A percentile compares a stretch with the other conserved stretches of the same genome.
Evolutionary conservation across 2,113 vertebrate genomes (phyloP).

Genomic region (Brevimyrus niger): DNA sequence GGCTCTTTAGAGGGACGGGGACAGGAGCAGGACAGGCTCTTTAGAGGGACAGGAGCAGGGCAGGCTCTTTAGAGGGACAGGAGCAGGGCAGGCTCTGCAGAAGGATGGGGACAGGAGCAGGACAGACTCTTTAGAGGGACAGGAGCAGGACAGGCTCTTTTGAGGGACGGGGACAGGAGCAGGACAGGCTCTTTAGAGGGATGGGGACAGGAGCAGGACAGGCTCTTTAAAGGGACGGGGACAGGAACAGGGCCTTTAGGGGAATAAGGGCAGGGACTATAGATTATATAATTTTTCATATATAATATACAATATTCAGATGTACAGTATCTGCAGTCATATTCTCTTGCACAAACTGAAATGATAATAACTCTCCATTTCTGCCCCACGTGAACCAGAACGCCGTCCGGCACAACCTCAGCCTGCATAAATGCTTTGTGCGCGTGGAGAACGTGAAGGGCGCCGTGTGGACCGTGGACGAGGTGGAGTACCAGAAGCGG

Average conservation of each 20-base stretch:
- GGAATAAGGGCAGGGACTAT: not conserved
- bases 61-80: not conserved
- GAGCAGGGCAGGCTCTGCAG: not conserved
- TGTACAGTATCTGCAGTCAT: not conserved
- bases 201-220: not conserved
- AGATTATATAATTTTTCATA: not conserved
- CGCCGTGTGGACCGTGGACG: conserved; percentile 98
- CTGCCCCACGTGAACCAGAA: conserved; percentile 62
- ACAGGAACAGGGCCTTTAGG: too few relatives aligned
- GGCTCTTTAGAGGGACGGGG: not conserved
- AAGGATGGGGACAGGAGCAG: not conserved
- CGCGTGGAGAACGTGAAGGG: conserved; percentile 99
- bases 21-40: not conserved
- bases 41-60: not conserved
- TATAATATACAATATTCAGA: not conserved
- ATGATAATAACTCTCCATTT: not conserved
- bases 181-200: not conserved
- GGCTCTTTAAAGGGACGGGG: too few relatives aligned
- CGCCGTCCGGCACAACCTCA: conserved; percentile 98
- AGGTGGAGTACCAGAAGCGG: conserved; percentile 98
- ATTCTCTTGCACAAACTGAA: not conserved
- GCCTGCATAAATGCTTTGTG: conserved; percentile 99
- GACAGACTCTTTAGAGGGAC: not conserved
- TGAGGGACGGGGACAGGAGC: not conserved
- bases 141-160: not conserved